Evolutionary conservation across 1,140 invertebrate genomes (phyloP).

Genomic region (Hermetia illucens): DNA sequence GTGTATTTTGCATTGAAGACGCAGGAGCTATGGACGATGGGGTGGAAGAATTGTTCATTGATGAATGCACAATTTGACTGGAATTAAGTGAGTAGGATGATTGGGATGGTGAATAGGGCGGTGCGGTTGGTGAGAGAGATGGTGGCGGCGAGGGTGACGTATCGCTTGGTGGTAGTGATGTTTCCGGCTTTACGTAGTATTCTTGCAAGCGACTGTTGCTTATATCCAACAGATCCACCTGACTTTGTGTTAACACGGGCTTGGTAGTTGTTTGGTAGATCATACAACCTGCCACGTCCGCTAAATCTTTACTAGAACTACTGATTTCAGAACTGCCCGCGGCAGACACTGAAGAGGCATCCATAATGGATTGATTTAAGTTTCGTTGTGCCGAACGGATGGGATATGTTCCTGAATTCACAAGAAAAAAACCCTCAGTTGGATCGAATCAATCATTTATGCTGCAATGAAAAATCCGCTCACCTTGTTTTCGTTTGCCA

Average conservation of each 20-base stretch:
- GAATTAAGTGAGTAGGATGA: too few relatives aligned
- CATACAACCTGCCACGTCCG: conserved; percentile 1
- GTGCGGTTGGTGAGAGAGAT: too few relatives aligned
- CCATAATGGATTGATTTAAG: conserved; percentile 28
- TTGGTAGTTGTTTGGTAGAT: conserved; percentile 10
- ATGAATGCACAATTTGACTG: too few relatives aligned
- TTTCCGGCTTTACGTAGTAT: not conserved
- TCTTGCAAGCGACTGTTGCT: not conserved
- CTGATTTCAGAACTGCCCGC: conserved; percentile 13
- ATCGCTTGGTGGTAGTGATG: conserved; percentile 13
- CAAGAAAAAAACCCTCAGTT: not conserved
- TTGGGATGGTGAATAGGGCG: too few relatives aligned
- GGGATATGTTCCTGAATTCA: conserved; percentile 3
- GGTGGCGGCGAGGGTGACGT: conserved; percentile 3
- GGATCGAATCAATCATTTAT: not conserved
- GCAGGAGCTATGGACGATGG: too few relatives aligned
- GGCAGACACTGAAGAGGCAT: conserved; percentile 16
- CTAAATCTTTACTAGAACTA: conserved; percentile 3
- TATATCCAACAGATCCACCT: not conserved
- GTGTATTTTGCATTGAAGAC: too few relatives aligned
- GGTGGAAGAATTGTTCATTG: too few relatives aligned
- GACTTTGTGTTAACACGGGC: conserved; percentile 6
- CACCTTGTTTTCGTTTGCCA: conserved; percentile 8
- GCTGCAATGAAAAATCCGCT: not conserved
- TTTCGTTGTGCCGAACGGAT: conserved; percentile 23